These are phyloP conservation scores for Calephelis nemesis DNA, from an alignment of 1,140 invertebrate species.

Conservation along the genomic window DNA sequence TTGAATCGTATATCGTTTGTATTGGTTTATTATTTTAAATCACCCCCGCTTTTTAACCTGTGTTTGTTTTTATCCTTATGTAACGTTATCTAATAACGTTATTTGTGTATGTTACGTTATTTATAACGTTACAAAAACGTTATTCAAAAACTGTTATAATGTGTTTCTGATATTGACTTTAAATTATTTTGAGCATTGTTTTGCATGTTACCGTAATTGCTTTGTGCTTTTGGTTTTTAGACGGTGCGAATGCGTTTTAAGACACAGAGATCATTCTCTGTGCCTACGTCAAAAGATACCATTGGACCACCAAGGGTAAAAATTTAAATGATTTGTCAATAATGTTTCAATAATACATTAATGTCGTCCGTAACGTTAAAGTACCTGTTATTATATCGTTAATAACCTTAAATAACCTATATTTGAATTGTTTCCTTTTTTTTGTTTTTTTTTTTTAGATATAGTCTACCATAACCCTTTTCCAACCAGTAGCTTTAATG, in stretches of 20 bases:
- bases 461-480: too few relatives aligned
- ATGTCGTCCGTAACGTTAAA: too few relatives aligned
- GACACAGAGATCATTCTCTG: conserved; percentile 94
- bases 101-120: background rate
- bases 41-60: conserved; percentile 5
- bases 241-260: conserved; percentile 90
- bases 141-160: conserved; percentile 11
- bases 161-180: conserved; percentile 33
- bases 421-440: too few relatives aligned
- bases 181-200: background rate
- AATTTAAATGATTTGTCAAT: conserved; percentile 16
- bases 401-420: too few relatives aligned
- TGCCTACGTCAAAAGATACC: conserved; percentile 89
- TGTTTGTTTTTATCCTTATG: conserved; percentile 16
- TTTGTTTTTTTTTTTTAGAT: too few relatives aligned
- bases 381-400: too few relatives aligned
- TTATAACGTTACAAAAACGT: background rate
- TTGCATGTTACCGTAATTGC: conserved; percentile 30
- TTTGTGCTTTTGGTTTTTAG: conserved; percentile 38
- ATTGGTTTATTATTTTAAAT: conserved; percentile 28
- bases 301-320: conserved; percentile 78
- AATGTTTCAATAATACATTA: conserved; percentile 1
- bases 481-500: too few relatives aligned
- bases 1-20: conserved; percentile 42
- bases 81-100: conserved; percentile 17